Evolutionary conservation across 2,888 invertebrate genomes (phyloP).

Genomic region (Stegana nigrithorax): DNA sequence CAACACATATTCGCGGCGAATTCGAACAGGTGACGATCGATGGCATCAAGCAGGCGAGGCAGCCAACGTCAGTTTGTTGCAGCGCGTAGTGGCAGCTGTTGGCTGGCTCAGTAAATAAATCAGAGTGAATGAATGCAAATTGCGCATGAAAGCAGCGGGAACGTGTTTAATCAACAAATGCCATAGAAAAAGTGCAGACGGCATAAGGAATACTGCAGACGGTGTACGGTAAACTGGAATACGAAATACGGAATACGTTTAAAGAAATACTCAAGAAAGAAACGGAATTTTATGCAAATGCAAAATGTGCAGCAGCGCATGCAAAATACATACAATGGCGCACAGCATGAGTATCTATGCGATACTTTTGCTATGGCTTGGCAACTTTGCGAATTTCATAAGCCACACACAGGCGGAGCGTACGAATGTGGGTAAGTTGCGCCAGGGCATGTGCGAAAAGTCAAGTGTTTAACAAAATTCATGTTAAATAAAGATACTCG

Average conservation of each 20-base stretch:
- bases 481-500: too few relatives aligned
- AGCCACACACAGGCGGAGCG: constrained; percentile 36
- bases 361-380: constrained; percentile 30
- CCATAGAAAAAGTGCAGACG: neutral
- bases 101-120: too few relatives aligned
- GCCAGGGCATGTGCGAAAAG: neutral
- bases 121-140: too few relatives aligned
- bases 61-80: too few relatives aligned
- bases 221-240: neutral
- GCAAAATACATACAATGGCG: constrained; percentile 1
- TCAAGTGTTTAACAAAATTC: too few relatives aligned
- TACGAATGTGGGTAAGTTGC: constrained; percentile 50
- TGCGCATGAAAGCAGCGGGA: too few relatives aligned
- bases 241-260: too few relatives aligned
- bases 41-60: too few relatives aligned
- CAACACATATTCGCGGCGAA: too few relatives aligned
- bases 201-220: constrained; percentile 10
- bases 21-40: too few relatives aligned
- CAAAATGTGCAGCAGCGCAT: constrained; percentile 4
- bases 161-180: too few relatives aligned
- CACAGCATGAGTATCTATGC: constrained; percentile 12
- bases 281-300: neutral
- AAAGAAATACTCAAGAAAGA: neutral
- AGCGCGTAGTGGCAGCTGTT: too few relatives aligned
- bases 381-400: constrained; percentile 24